Percentiles rank a stretch among this genome's conserved stretches.
Conservation (phyloP, 2,888 invertebrate genomes). For the Pterostichus niger region DNA sequence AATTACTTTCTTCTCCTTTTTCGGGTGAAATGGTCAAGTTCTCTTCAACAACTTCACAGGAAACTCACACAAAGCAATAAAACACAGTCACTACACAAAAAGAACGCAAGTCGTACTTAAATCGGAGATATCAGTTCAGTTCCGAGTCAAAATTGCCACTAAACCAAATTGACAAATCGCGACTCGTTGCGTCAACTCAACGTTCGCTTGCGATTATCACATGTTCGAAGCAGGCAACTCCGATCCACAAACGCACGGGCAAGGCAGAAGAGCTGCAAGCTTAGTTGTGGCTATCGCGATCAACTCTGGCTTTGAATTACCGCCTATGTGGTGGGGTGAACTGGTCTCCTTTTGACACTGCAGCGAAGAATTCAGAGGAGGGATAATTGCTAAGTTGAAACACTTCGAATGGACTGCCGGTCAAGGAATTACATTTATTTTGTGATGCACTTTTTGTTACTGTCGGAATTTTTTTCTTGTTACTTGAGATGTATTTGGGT, state of each 20-base stretch:
- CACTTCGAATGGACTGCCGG: conserved; percentile 1
- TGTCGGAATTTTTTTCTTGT: not conserved
- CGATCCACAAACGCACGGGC: conserved; percentile 1
- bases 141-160: not conserved
- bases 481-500: conserved; percentile 33
- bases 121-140: conserved; percentile 2
- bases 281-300: conserved; percentile 2
- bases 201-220: conserved; percentile 21
- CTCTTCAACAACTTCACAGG: not conserved
- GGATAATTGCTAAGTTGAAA: conserved; percentile 14
- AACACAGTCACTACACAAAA: not conserved
- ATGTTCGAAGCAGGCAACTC: not conserved
- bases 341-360: conserved; percentile 29
- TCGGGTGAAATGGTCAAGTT: not conserved
- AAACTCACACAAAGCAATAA: not conserved
- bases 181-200: not conserved
- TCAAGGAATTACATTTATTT: conserved; percentile 34
- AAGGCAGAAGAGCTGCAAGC: no score
- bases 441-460: conserved; percentile 36
- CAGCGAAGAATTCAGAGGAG: not conserved
- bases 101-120: no score
- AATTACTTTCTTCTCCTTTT: conserved; percentile 45
- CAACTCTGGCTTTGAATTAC: not conserved
- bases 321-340: conserved; percentile 37
- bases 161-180: conserved; percentile 37